Evolutionary conservation across 2,113 vertebrate species (phyloP).

Genomic region (Rhinoderma darwinii): DNA sequence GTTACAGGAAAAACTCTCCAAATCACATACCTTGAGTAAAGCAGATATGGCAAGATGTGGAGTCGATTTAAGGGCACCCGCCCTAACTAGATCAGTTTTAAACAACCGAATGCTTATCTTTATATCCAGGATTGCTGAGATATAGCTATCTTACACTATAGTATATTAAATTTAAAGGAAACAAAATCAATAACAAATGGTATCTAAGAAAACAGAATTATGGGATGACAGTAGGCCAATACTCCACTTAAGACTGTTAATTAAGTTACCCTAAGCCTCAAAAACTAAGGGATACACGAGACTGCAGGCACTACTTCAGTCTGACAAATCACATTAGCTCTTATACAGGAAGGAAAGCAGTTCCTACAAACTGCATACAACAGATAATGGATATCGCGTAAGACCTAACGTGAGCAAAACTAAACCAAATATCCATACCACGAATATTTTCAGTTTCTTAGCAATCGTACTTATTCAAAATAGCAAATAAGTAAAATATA

Average conservation of each 20-base stretch:
- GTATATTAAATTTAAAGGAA: background rate
- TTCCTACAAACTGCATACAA: background rate
- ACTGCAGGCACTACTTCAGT: background rate
- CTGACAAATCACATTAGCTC: background rate
- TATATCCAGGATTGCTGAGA: background rate
- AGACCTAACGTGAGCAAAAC: no score
- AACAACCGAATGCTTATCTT: background rate
- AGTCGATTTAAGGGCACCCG: background rate
- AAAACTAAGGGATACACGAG: background rate
- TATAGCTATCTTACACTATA: background rate
- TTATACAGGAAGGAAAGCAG: background rate
- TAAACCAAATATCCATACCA: no score
- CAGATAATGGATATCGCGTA: background rate
- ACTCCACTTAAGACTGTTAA: background rate
- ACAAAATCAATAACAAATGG: background rate
- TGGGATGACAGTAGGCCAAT: background rate
- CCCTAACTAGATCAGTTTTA: background rate
- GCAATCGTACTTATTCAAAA: no score
- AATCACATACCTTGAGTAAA: background rate
- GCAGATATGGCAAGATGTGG: background rate
- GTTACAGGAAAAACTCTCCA: background rate
- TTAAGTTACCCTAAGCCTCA: background rate
- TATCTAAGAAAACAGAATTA: conserved; percentile 12
- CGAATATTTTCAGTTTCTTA: no score
- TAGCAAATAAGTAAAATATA: no score